Conservation (phyloP, 1,140 invertebrate species). For the Ceratosolen solmsi region DNA sequence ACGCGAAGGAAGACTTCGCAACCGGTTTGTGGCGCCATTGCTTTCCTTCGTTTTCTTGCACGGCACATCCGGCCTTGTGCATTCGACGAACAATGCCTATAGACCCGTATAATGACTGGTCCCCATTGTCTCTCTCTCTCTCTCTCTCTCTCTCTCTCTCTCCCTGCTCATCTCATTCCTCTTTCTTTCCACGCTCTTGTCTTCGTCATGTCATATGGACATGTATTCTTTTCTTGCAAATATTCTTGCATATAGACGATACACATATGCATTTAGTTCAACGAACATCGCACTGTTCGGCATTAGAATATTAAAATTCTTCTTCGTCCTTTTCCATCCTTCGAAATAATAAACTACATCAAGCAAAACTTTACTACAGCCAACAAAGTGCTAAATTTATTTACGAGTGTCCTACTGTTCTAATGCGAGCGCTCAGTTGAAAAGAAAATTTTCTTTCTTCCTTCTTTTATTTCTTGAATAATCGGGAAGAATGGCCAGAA, state of each 20-base stretch:
- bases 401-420: no score
- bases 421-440: no score
- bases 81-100: constrained; percentile 60
- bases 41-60: constrained; percentile 56
- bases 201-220: constrained; percentile 33
- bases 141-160: neutral
- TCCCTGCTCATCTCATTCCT: neutral
- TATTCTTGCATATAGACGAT: constrained; percentile 14
- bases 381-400: no score
- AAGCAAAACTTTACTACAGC: no score
- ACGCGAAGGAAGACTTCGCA: constrained; percentile 43
- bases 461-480: no score
- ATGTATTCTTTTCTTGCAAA: constrained; percentile 1
- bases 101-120: constrained; percentile 62
- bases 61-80: constrained; percentile 54
- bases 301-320: neutral
- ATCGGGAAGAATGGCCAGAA: no score
- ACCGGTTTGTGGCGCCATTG: constrained; percentile 59
- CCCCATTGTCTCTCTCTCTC: constrained; percentile 55
- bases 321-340: no score
- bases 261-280: neutral
- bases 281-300: neutral
- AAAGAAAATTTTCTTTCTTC: no score
- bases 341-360: no score
- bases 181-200: neutral